Evolutionary conservation across 2,888 invertebrate genomes (phyloP).

Genomic region (Microchrysa polita): DNA sequence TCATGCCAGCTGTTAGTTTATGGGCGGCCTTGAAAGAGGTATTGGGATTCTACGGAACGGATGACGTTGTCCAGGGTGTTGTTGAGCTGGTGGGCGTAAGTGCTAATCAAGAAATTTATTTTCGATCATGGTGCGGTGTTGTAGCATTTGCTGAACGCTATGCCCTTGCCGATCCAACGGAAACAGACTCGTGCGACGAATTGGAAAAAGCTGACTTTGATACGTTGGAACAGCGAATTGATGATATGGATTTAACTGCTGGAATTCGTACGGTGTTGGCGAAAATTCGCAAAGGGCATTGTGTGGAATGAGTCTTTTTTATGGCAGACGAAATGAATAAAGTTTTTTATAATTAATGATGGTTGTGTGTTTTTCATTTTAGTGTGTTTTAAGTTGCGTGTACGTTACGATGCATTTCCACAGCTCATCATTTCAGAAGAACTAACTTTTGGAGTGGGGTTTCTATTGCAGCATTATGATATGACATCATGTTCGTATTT

Average conservation of each 20-base stretch:
- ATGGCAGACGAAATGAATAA: too few relatives aligned
- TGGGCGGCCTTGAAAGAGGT: constrained; percentile 64
- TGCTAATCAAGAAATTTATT: constrained; percentile 65
- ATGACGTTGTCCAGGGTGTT: constrained; percentile 58
- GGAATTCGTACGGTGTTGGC: constrained; percentile 56
- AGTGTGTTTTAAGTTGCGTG: too few relatives aligned
- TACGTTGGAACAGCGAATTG: constrained; percentile 70
- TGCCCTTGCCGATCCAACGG: constrained; percentile 60
- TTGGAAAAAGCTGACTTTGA: constrained; percentile 77
- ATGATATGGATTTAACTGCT: constrained; percentile 64
- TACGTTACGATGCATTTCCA: too few relatives aligned
- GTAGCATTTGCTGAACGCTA: constrained; percentile 79
- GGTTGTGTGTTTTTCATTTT: too few relatives aligned
- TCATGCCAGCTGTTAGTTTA: constrained; percentile 56
- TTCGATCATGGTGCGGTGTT: constrained; percentile 81
- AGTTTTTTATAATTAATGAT: background rate
- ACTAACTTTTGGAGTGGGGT: too few relatives aligned
- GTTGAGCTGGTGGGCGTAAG: constrained; percentile 56
- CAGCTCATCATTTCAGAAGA: too few relatives aligned
- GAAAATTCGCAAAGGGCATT: constrained; percentile 58
- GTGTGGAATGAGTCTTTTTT: background rate
- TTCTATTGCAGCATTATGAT: too few relatives aligned
- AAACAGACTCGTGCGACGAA: constrained; percentile 78
- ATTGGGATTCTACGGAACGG: constrained; percentile 62
- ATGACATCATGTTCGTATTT: too few relatives aligned